phyloP scores from a whole-genome alignment of 2,113 vertebrate species.

The Ovis canadensis region DNA sequence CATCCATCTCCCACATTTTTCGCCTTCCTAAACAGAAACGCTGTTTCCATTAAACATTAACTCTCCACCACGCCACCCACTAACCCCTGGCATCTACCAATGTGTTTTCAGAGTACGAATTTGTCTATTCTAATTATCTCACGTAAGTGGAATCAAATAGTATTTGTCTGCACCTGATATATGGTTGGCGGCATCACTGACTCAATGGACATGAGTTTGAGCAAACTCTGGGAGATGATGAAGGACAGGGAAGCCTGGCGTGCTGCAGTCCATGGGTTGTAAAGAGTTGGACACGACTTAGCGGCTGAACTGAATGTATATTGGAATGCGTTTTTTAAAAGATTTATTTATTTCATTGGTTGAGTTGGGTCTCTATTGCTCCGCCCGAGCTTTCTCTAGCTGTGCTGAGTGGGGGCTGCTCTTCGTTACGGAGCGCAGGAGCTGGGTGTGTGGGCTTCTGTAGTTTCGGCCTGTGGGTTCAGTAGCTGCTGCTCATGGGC shows the following conservation, averaged over 20 bases:
- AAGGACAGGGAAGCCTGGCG: background rate
- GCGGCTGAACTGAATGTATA: background rate
- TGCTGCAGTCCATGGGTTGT: background rate
- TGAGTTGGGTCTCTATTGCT: background rate
- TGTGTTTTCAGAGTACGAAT: background rate
- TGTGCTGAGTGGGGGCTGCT: background rate
- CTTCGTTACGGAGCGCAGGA: rapidly evolving
- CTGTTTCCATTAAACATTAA: background rate
- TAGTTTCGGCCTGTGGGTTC: background rate
- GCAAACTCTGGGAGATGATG: background rate
- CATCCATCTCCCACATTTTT: background rate
- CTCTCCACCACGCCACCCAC: rapidly evolving
- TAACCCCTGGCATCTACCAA: background rate
- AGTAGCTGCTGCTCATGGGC: background rate
- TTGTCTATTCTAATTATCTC: background rate
- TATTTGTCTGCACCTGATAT: background rate
- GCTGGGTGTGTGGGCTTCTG: background rate
- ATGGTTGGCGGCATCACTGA: background rate
- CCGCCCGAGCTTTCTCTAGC: background rate
- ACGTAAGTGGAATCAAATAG: background rate
- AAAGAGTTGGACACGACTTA: background rate
- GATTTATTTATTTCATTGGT: background rate
- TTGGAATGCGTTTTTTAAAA: background rate
- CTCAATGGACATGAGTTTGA: background rate
- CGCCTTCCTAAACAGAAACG: background rate